Evolutionary conservation across 2,113 vertebrate genomes (phyloP).

Genomic region (Cheilinus undulatus): DNA sequence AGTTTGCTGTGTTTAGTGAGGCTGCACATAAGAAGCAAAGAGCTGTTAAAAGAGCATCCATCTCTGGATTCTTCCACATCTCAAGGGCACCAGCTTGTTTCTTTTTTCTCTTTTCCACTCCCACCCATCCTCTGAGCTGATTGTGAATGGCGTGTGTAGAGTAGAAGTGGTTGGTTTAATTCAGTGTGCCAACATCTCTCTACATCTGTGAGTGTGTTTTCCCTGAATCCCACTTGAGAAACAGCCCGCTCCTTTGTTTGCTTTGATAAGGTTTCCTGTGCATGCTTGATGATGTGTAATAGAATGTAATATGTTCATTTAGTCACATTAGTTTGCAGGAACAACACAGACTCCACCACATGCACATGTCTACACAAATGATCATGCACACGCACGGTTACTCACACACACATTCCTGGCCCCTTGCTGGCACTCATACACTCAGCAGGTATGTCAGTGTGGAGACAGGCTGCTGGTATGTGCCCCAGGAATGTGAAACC

Average conservation of each 20-base stretch:
- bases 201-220: conserved; percentile 51
- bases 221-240: conserved; percentile 6
- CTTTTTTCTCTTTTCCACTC: conserved; percentile 28
- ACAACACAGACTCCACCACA: conserved; percentile 22
- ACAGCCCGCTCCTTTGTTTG: conserved; percentile 16
- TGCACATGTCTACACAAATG: conserved; percentile 14
- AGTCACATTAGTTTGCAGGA: conserved; percentile 45
- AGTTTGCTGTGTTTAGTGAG: conserved; percentile 54
- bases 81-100: conserved; percentile 56
- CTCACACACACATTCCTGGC: conserved; percentile 60
- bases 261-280: conserved; percentile 30
- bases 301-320: conserved; percentile 57
- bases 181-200: conserved; percentile 34
- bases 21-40: conserved; percentile 49
- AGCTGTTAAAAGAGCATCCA: conserved; percentile 63
- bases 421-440: conserved; percentile 67
- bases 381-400: conserved; percentile 32
- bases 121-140: conserved; percentile 41
- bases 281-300: conserved; percentile 37
- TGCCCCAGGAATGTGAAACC: conserved; percentile 85
- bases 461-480: conserved; percentile 81
- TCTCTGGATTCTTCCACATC: conserved; percentile 65
- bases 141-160: conserved; percentile 50
- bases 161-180: conserved; percentile 49
- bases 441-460: conserved; percentile 81